phyloP scores from a whole-genome alignment of 37 sponge, comb jelly and placozoan genomes.

The Eunapius fragilis region DNA sequence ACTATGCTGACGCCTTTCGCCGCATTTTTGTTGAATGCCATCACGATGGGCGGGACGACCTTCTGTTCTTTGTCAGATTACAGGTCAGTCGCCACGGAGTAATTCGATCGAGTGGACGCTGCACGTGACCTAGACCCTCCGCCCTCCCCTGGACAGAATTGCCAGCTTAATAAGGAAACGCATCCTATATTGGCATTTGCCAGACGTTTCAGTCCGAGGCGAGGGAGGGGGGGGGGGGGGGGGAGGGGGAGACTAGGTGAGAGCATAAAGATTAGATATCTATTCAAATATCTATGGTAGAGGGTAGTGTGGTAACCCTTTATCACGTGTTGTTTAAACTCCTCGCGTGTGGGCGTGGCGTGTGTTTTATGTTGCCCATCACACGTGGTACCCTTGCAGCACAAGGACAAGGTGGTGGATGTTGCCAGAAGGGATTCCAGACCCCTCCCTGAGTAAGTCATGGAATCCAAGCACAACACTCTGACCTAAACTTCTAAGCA shows the following conservation, averaged over 20 bases:
- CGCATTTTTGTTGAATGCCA: slow-evolving; percentile 4
- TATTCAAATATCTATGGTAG: no score
- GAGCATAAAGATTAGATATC: no score
- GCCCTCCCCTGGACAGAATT: no score
- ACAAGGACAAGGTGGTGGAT: neutral
- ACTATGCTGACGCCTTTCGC: slow-evolving; percentile 12
- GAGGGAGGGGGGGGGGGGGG: no score
- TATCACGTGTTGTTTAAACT: neutral
- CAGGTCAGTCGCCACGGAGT: neutral
- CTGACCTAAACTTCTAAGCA: no score
- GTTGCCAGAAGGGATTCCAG: neutral
- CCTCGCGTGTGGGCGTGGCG: neutral
- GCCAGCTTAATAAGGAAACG: no score
- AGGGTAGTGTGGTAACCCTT: no score
- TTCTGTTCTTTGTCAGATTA: slow-evolving; percentile 32
- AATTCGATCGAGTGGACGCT: no score
- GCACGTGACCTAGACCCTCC: neutral
- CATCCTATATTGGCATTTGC: no score
- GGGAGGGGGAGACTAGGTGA: no score
- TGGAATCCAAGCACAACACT: no score
- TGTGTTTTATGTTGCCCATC: neutral
- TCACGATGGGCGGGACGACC: slow-evolving; percentile 22
- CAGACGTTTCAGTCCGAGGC: no score
- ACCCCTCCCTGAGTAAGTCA: neutral
- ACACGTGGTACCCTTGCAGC: neutral